A percentile compares a stretch with the other conserved stretches of the same genome.
These are phyloP conservation scores for Pogonus chalceus DNA, from an alignment of 1,140 invertebrate genomes.

Conservation along the genomic window DNA sequence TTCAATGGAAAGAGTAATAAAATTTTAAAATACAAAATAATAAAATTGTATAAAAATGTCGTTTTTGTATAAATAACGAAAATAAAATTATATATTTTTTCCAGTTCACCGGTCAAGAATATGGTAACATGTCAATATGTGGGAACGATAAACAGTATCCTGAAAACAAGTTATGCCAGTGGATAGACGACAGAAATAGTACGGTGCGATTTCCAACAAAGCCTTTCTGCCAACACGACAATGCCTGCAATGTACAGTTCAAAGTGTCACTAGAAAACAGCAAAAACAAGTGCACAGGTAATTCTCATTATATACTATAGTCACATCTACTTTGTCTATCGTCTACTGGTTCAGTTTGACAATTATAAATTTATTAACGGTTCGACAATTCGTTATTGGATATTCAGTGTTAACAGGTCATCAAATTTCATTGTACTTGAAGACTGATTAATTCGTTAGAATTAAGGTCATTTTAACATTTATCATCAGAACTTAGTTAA, in stretches of 20 bases:
- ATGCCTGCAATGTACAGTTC: conserved; percentile 22
- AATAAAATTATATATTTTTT: neutral
- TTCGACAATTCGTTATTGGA: too few relatives aligned
- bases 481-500: too few relatives aligned
- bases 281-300: conserved; percentile 24
- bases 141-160: conserved; percentile 15
- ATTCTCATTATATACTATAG: neutral
- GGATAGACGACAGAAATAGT: neutral
- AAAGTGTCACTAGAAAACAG: conserved; percentile 20
- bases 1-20: too few relatives aligned
- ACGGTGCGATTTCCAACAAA: neutral
- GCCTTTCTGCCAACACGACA: conserved; percentile 3
- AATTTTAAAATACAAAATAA: too few relatives aligned
- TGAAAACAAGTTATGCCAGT: conserved; percentile 18
- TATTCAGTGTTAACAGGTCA: too few relatives aligned
- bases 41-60: too few relatives aligned
- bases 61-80: neutral
- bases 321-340: too few relatives aligned
- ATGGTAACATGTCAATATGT: conserved; percentile 26
- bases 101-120: conserved; percentile 17
- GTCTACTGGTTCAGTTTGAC: too few relatives aligned
- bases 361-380: too few relatives aligned
- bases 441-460: too few relatives aligned
- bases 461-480: too few relatives aligned
- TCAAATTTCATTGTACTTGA: too few relatives aligned